phyloP scores from a whole-genome alignment of 2,797 vertebrate species.

The Cetoscarus ocellatus region DNA sequence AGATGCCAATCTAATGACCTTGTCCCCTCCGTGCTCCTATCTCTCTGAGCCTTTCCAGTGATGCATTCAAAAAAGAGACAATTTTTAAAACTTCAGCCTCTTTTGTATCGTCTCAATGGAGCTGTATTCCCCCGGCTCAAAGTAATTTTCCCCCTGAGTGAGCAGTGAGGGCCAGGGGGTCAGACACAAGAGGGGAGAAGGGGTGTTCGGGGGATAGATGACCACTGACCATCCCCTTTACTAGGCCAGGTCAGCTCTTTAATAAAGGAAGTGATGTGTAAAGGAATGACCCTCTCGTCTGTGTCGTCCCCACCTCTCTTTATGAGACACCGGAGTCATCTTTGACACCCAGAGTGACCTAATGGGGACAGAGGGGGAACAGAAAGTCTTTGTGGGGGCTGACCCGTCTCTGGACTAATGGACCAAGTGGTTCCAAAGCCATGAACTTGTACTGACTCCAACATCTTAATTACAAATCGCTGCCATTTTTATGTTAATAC shows the following conservation, averaged over 20 bases:
- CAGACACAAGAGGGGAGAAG: slow-evolving; percentile 40
- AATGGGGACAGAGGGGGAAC: slow-evolving; percentile 43
- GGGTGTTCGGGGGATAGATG: slow-evolving; percentile 62
- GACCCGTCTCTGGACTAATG: slow-evolving; percentile 25
- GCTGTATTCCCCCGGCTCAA: slow-evolving; percentile 61
- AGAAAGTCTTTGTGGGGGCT: slow-evolving; percentile 30
- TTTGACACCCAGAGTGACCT: slow-evolving; percentile 60
- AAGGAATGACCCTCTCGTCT: slow-evolving; percentile 74
- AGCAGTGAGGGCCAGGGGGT: slow-evolving; percentile 68
- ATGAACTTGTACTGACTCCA: slow-evolving; percentile 60
- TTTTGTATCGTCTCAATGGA: slow-evolving; percentile 78
- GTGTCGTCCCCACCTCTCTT: slow-evolving; percentile 50
- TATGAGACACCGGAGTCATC: slow-evolving; percentile 37
- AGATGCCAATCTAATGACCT: slow-evolving; percentile 80
- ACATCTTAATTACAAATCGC: neutral
- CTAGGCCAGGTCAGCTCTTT: slow-evolving; percentile 65
- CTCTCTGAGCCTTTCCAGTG: slow-evolving; percentile 39
- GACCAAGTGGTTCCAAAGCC: slow-evolving; percentile 43
- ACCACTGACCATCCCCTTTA: slow-evolving; percentile 76
- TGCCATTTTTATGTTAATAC: neutral
- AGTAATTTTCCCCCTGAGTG: slow-evolving; percentile 79
- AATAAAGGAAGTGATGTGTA: slow-evolving; percentile 77
- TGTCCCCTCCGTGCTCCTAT: slow-evolving; percentile 72
- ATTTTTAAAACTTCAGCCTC: slow-evolving; percentile 80
- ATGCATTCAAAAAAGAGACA: slow-evolving; percentile 56